Evolutionary conservation across 2,113 vertebrate species (phyloP), one percentile per base, ranked within the genome.

Genomic region (Nothocercus julius): DNA sequence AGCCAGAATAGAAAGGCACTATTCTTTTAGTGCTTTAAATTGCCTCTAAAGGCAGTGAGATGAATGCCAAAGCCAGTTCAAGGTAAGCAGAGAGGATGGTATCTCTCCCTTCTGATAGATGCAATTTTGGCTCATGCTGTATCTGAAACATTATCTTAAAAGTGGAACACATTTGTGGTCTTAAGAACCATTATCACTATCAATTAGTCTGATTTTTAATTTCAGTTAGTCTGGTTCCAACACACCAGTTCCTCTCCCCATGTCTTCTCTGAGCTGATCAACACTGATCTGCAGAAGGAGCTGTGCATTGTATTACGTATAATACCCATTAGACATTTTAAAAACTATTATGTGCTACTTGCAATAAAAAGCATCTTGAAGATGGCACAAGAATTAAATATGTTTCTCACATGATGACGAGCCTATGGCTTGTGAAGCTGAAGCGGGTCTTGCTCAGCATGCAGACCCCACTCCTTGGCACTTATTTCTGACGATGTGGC

Each of bases 11-110:
- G 17, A 93, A 82, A 69, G 11, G n/a, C 36, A 63, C 53, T 54
- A 27, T 53, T 53, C 25, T 77, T 34, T 49, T 49, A 88, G 42
- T 45, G 38, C 73, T 93, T 90, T 42, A 81, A 85, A 83, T 45
- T 12, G 38, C 83, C 88, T 72, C 75, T 70, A 78, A 88, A 92
- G 44, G 42, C 51, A 84, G 32, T 70, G 61, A 83, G 3, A 53
- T 30, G 1, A 77, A 81, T 20, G 70, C 8, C 1, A 1, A 82
- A 85, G 62, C 32, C 85, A 87, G 40, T 38, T 66, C 53, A 69
- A 85, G 75, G 85, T 76, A 72, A 91, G 25, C 66, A 18, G 45
- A 68, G 1, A 36, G 54, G 17, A 64, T 32, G 44, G 1, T 21
- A 3, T 30, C 27, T 68, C 12, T 70, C 44, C 38, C n/a, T 86